Base-by-base conservation (phyloP, 2,888 invertebrate species). In the Taphrorychus bicolor region DNA sequence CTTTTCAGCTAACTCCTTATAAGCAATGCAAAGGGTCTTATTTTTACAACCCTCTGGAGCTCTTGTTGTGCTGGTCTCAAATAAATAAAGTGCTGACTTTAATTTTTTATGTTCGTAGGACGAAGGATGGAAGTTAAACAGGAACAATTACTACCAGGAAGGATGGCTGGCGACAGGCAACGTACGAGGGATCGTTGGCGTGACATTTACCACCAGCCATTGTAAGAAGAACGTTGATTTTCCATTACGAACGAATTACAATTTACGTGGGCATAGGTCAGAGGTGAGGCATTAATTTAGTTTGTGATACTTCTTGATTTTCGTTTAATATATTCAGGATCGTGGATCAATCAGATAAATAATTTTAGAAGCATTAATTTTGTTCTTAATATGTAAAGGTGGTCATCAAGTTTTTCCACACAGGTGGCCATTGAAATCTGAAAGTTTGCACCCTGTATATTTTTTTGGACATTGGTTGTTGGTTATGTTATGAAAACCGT, bases 91-190 rank as follows among this genome's bases (percentile, higher is more conserved):
- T 14, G 45, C 52, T 17, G 7, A 17, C 9, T 56, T 56, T 19
- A n/a, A 17, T 71, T 66, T 70, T 59, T 69, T 71, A 66, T 82
- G 82, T 14, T 84, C 32, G 32, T 32, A 95, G 94, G 94, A 95
- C 82, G 95, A 95, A 82, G 95, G 95, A 75, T 97, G 97, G 97
- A 96, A 96, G 84, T 84, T 97, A 77, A 96, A 96, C 84, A 89
- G 95, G 76, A 93, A 92, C 78, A 95, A 95, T 85, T 97, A 97
- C 83, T 97, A 97, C 81, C 95, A 97, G 84, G 97, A 98, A 83
- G 98, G 97, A 54, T 98, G 98, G 98, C 85, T 98, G 79, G 96
- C 97, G 70, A 95, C 95, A 51, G 97, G 97, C 75, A 98, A 97
- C 83, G 91, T 94, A 68, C 88, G 95, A 76, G 96, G 97, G 45